A percentile compares a stretch with the other conserved stretches of the same genome.
Conservation (phyloP, 1,140 invertebrate genomes). For the Diuraphis noxia region DNA sequence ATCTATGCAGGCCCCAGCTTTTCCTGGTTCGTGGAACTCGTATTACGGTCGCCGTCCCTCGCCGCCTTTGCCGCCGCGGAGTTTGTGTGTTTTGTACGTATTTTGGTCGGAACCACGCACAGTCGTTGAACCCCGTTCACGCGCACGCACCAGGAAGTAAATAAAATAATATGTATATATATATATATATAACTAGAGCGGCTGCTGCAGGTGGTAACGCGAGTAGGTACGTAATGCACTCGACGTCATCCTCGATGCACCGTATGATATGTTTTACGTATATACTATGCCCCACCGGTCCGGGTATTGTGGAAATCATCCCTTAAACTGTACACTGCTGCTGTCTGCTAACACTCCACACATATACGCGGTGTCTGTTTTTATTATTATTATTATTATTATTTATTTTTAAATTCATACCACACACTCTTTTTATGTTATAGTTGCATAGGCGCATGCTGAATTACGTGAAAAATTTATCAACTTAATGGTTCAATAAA, state of each 20-base stretch:
- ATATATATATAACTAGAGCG: background rate
- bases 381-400: no score
- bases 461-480: no score
- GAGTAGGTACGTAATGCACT: background rate
- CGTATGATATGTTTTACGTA: background rate
- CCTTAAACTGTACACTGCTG: background rate
- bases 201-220: background rate
- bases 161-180: background rate
- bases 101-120: background rate
- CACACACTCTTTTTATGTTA: background rate
- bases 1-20: background rate
- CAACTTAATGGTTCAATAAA: no score
- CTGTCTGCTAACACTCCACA: background rate
- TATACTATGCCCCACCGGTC: background rate
- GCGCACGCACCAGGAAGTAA: constrained; percentile 13
- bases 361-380: background rate
- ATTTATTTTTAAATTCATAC: background rate
- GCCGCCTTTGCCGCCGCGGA: background rate
- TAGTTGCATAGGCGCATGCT: no score
- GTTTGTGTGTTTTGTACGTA: background rate
- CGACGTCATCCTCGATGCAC: background rate
- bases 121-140: constrained; percentile 43
- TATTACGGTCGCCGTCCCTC: background rate
- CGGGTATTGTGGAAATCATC: background rate
- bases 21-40: constrained; percentile 53